Conservation (phyloP, 92 coral and sea anemone genomes). For the Epizoanthus scotinus region DNA sequence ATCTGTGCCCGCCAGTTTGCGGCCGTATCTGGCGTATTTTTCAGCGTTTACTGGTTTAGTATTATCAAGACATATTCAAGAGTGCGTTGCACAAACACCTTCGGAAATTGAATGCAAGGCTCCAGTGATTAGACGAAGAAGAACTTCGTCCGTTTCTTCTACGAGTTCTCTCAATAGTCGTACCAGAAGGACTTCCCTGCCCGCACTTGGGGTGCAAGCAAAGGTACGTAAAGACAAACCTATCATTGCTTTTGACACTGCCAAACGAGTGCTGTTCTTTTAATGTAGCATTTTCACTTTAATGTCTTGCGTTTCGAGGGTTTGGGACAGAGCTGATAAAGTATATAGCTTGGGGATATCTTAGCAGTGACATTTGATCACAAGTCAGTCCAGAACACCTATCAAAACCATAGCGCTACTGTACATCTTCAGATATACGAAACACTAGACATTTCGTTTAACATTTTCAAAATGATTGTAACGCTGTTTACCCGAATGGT, state of each 20-base stretch:
- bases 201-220: slow-evolving; percentile 94
- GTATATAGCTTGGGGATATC: slow-evolving; percentile 35
- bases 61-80: slow-evolving; percentile 84
- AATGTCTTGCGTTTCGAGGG: slow-evolving; percentile 6
- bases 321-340: slow-evolving; percentile 37
- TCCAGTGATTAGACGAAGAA: slow-evolving; percentile 77
- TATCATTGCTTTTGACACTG: slow-evolving; percentile 13
- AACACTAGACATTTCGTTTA: slow-evolving; percentile 44
- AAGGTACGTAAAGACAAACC: slow-evolving; percentile 69
- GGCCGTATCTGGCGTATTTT: slow-evolving; percentile 90
- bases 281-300: slow-evolving; percentile 2
- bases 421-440: slow-evolving; percentile 45
- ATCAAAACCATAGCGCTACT: slow-evolving; percentile 7
- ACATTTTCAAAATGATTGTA: slow-evolving; percentile 67
- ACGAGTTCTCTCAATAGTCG: slow-evolving; percentile 80
- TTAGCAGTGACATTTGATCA: slow-evolving; percentile 25
- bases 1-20: slow-evolving; percentile 77
- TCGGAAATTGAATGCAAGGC: slow-evolving; percentile 93
- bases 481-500: slow-evolving; percentile 54
- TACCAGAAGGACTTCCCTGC: slow-evolving; percentile 89
- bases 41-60: slow-evolving; percentile 94
- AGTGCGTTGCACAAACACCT: slow-evolving; percentile 71
- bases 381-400: slow-evolving; percentile 19
- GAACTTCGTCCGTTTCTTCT: slow-evolving; percentile 82
- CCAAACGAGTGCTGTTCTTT: slow-evolving; percentile 49